Percentiles rank a stretch among this genome's conserved stretches.
These are phyloP conservation scores for Pygmarrhopalites habei DNA, from an alignment of 1,140 invertebrate species.

Conservation along the genomic window DNA sequence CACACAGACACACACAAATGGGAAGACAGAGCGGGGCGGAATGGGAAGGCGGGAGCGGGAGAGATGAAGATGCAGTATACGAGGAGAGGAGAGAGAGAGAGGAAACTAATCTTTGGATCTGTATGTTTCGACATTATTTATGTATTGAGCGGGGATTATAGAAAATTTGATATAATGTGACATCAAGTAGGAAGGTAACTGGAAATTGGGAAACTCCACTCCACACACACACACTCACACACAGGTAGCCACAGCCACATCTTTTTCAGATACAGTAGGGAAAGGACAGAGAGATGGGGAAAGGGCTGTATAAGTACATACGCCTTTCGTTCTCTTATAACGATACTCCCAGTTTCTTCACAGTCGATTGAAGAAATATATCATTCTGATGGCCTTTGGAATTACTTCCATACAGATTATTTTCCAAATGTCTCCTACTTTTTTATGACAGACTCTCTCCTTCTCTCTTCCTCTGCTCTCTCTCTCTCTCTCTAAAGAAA, in stretches of 20 bases:
- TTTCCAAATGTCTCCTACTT: slow-evolving; percentile 14
- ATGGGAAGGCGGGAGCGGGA: no score
- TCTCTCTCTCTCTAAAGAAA: no score
- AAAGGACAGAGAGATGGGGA: no score
- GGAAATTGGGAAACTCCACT: neutral
- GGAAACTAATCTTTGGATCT: no score
- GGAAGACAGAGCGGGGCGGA: no score
- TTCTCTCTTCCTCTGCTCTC: neutral
- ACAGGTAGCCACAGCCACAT: no score
- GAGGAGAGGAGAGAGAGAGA: no score
- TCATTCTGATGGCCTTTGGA: slow-evolving; percentile 24
- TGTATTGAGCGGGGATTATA: slow-evolving; percentile 8
- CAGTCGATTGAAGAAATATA: slow-evolving; percentile 22
- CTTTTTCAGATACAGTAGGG: no score
- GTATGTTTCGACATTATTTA: slow-evolving; percentile 3
- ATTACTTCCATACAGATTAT: slow-evolving; percentile 26
- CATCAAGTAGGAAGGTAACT: neutral
- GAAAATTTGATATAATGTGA: neutral
- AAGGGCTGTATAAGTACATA: no score
- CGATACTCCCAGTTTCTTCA: neutral
- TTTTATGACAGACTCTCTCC: slow-evolving; percentile 1
- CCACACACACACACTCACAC: neutral
- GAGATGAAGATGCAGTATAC: no score
- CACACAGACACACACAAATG: no score
- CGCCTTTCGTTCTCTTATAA: no score